phyloP scores from a whole-genome alignment of 2,113 vertebrate species.

The Mugil cephalus region DNA sequence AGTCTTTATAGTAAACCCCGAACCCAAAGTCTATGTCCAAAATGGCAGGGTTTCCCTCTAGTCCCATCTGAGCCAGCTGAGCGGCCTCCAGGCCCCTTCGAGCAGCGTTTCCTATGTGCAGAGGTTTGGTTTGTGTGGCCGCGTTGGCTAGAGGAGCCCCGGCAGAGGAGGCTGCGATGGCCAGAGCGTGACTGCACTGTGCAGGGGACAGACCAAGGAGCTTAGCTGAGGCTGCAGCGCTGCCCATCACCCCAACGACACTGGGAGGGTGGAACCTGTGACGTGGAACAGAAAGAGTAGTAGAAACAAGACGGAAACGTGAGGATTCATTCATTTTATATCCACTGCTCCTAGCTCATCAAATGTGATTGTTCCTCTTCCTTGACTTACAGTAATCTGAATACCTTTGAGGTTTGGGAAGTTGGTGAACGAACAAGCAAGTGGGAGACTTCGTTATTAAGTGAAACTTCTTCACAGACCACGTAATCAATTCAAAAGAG shows the following conservation, averaged over 20 bases:
- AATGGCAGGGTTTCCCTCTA: slow-evolving; percentile 88
- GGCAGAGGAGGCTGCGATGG: slow-evolving; percentile 91
- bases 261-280: slow-evolving; percentile 94
- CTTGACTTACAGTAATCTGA: neutral
- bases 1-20: slow-evolving; percentile 92
- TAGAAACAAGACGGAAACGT: neutral
- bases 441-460: too few relatives aligned
- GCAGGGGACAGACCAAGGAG: slow-evolving; percentile 84
- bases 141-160: slow-evolving; percentile 94
- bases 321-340: neutral
- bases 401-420: neutral
- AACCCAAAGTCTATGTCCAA: slow-evolving; percentile 88
- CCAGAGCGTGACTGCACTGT: slow-evolving; percentile 88
- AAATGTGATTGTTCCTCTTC: too few relatives aligned
- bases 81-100: slow-evolving; percentile 89
- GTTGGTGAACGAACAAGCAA: too few relatives aligned
- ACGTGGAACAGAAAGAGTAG: slow-evolving; percentile 6
- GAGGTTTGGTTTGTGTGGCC: slow-evolving; percentile 94
- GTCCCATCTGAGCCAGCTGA: slow-evolving; percentile 87
- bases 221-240: slow-evolving; percentile 91
- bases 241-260: slow-evolving; percentile 93
- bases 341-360: neutral
- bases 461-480: too few relatives aligned
- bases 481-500: too few relatives aligned
- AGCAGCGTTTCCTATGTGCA: slow-evolving; percentile 92